phyloP scores from a whole-genome alignment of 2,888 invertebrate genomes.

The Geophilus truncorum region DNA sequence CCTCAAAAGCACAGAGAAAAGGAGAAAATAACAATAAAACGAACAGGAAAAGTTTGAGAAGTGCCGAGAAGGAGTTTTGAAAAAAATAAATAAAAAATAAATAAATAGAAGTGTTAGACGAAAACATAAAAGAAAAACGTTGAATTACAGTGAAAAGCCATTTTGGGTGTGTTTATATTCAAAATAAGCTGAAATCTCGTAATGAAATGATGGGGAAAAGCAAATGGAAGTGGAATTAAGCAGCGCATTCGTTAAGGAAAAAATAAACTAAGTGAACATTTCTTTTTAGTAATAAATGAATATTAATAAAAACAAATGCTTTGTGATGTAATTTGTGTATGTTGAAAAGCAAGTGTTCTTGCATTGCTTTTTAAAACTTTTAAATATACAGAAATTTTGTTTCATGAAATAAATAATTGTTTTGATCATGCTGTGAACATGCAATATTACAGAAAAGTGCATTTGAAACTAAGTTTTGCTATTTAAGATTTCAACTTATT shows the following conservation, averaged over 20 bases:
- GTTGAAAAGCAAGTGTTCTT: slow-evolving; percentile 23
- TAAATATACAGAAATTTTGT: background rate
- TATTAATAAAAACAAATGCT: background rate
- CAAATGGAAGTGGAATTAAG: background rate
- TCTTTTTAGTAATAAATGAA: background rate
- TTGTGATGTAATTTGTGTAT: background rate
- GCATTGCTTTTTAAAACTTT: background rate
- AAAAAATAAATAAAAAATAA: background rate
- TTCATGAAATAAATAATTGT: background rate
- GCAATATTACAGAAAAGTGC: background rate
- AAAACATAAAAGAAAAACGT: background rate
- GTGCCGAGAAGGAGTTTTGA: background rate
- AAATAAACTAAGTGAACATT: background rate
- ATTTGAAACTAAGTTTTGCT: background rate
- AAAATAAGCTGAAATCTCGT: slow-evolving; percentile 25
- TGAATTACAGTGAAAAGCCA: background rate
- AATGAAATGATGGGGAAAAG: background rate
- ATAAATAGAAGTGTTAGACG: background rate
- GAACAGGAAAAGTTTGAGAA: background rate
- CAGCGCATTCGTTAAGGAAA: background rate
- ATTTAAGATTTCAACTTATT: slow-evolving; percentile 18
- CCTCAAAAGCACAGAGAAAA: background rate
- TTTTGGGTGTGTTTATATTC: background rate
- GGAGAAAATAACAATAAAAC: background rate
- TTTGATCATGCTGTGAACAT: background rate